phyloP scores from a whole-genome alignment of 2,797 vertebrate genomes.

The Pitangus sulphuratus region DNA sequence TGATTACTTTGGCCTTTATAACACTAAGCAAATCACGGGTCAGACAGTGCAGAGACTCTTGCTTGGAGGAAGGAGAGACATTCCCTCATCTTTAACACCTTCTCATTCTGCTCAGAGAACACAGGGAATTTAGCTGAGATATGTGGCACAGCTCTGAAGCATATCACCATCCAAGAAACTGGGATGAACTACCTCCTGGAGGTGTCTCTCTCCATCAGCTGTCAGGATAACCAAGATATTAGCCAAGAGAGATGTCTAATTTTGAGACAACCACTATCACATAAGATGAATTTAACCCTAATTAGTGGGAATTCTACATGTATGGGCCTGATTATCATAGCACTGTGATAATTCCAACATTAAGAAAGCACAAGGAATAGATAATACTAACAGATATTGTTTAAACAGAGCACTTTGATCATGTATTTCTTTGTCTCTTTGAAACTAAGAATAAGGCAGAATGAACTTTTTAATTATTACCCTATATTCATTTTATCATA shows the following conservation, averaged over 20 bases:
- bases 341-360: neutral
- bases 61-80: neutral
- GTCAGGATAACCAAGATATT: neutral
- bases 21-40: neutral
- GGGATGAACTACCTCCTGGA: neutral
- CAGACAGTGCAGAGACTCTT: neutral
- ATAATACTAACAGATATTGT: neutral
- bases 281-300: neutral
- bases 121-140: neutral
- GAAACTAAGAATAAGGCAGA: neutral
- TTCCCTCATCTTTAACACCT: neutral
- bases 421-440: neutral
- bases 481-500: neutral
- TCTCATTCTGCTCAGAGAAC: neutral
- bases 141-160: neutral
- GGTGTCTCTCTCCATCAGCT: neutral
- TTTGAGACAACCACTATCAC: neutral
- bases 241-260: neutral
- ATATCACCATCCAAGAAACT: neutral
- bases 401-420: neutral
- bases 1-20: neutral
- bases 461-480: neutral
- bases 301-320: neutral
- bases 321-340: neutral
- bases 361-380: neutral